phyloP scores from a whole-genome alignment of 2,113 vertebrate species.

The Oreochromis spilurus region DNA sequence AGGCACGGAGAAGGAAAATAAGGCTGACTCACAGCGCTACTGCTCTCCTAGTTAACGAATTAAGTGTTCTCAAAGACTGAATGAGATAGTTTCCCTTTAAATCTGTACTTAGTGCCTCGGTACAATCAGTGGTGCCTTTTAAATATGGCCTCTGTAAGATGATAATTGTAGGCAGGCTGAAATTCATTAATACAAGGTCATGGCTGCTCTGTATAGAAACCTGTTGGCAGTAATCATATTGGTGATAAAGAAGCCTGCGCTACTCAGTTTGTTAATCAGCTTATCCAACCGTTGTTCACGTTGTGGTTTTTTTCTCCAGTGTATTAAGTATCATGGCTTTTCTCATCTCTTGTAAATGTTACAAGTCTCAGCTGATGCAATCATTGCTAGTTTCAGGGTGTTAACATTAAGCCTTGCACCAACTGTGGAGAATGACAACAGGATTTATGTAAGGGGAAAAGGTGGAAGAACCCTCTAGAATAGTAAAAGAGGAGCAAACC shows the following conservation, averaged over 20 bases:
- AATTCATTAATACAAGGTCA: constrained; percentile 15
- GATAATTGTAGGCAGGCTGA: not conserved
- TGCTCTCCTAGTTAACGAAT: not conserved
- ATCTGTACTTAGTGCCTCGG: constrained; percentile 29
- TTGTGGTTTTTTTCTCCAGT: not conserved
- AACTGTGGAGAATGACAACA: not conserved
- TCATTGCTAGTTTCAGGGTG: not conserved
- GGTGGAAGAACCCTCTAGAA: not conserved
- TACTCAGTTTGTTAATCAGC: not conserved
- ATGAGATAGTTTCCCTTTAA: not conserved
- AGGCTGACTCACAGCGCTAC: constrained; percentile 44
- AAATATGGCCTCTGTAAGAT: not conserved
- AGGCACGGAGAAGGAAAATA: constrained; percentile 25
- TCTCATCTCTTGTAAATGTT: not conserved
- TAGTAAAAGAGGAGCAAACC: not conserved
- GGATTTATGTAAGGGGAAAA: not conserved
- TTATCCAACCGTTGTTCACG: not conserved
- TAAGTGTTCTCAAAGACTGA: not conserved
- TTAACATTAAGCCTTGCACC: not conserved
- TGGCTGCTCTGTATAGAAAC: not conserved
- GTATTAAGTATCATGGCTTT: not conserved
- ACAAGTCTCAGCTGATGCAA: not conserved
- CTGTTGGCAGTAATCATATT: constrained; percentile 7
- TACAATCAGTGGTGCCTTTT: constrained; percentile 1
- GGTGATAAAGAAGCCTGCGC: not conserved